Percentiles rank a stretch among this genome's conserved stretches.
Evolutionary conservation across 1,140 invertebrate species (phyloP).

Genomic region (Orchestia grillus): DNA sequence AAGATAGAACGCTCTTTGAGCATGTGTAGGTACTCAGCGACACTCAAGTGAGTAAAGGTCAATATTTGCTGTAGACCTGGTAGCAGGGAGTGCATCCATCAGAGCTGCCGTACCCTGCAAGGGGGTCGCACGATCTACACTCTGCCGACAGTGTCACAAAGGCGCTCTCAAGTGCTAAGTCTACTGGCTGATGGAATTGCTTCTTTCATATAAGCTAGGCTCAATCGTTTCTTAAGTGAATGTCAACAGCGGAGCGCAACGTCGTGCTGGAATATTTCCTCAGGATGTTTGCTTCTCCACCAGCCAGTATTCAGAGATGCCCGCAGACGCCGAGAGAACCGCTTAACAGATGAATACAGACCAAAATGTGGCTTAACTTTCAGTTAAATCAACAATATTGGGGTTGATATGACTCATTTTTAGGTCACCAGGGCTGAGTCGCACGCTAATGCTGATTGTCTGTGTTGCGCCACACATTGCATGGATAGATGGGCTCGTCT

Average conservation of each 20-base stretch:
- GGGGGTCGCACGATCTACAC: background rate
- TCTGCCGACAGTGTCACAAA: conserved; percentile 46
- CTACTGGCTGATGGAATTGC: conserved; percentile 54
- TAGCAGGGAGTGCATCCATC: conserved; percentile 7
- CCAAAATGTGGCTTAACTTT: background rate
- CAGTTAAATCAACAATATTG: background rate
- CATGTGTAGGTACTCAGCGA: background rate
- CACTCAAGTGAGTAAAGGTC: conserved; percentile 17
- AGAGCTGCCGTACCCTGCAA: background rate
- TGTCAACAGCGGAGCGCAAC: conserved; percentile 12
- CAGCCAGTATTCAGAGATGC: background rate
- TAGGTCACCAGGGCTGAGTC: background rate
- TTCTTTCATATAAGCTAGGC: conserved; percentile 53
- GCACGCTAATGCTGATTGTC: background rate
- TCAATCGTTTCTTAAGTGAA: conserved; percentile 56
- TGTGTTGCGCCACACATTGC: no score
- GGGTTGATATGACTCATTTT: background rate
- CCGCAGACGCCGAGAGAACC: background rate
- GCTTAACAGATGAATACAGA: background rate
- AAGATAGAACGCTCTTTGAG: conserved; percentile 4
- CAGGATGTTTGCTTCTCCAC: background rate
- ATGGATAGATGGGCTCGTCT: no score
- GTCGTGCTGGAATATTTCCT: conserved; percentile 53
- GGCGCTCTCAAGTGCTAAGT: conserved; percentile 46
- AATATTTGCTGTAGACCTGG: conserved; percentile 7